Evolutionary conservation across 2,888 invertebrate species (phyloP), one percentile per base, ranked within the genome.

Genomic region (Capitulum mitella): DNA sequence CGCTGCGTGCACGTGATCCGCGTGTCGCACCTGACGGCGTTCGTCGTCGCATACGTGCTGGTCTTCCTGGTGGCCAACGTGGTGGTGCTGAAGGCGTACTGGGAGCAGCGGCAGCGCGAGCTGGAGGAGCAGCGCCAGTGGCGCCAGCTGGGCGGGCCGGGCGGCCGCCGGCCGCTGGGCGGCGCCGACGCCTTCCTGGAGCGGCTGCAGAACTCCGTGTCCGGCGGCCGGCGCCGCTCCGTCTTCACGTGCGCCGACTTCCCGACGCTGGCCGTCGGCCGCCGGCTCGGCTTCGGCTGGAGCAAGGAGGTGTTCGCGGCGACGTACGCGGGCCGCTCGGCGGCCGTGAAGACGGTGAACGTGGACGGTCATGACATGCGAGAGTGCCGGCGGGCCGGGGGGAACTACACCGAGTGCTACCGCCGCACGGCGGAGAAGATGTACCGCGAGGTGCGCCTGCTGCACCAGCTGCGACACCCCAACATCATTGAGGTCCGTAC

Each of bases 301-400:
- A 80, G 77, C 29, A 80, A 80, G 74, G 74, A 75, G 29, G 80
- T 80, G 26, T 70, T 75, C 54, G 58, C 40, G 6, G 80, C 80
- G n/a, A 43, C 37, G 77, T 37, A 58, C 10, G 61, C 8, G n/a
- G 78, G 77, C 61, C 40, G 29, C 29, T 3, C 43, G n/a, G 79
- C 75, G n/a, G 80, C 80, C 26, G 74, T 80, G 34, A 80, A 80
- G 61, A 46, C 70, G 48, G 79, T 80, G 43, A 78, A 80, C 48
- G 37, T 70, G 46, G 37, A 70, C 16, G 80, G 80, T 5, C 54
- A 58, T 51, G 77, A 79, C 51, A 40, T 80, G 40, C 40, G 32
- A 29, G 77, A 79, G 29, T 80, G 80, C 34, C 40, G 70, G 26
- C 77, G 40, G 46, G 75, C 77, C 3, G 48, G 58, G 3, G 19